Base-by-base conservation (phyloP, 2,797 vertebrate species). In the Alcedo quadribrachys region DNA sequence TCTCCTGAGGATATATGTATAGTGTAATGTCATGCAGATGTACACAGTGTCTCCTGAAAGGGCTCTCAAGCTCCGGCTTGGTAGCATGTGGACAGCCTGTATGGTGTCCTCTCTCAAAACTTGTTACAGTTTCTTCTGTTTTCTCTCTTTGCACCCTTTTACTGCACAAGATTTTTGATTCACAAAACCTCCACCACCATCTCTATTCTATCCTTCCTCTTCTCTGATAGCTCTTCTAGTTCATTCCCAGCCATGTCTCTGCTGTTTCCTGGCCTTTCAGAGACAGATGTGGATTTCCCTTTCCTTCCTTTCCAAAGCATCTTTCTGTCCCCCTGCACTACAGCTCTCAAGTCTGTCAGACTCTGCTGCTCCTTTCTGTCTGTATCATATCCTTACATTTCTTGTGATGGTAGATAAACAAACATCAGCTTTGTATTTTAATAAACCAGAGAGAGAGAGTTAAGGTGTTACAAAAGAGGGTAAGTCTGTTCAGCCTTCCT, bases 1-100 rank as follows among this genome's bases (percentile, higher is more conserved):
- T 33, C 5, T 80, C 21, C 45, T 28, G 13, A 32, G 25, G 7
- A 8, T 57, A 27, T 0, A 0, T 28, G 17, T 30, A 10, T 12
- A 45, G 35, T 35, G 40, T 58, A 54, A 22, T 15, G 48, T 3
- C 1, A 7, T 54, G 30, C 18, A 54, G 21, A 35, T 22, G 12
- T 21, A 42, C 42, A 33, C 8, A 30, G 15, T 21, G n/a, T 45
- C 51, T 61, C 13, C 25, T 54, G 58, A 66, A 51, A 69, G 42
- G 27, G 9, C 16, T 21, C 19, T 61, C n/a, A 19, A 0, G 0
- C 20, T 68, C 6, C 19, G 53, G 35, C 43, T 37, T 73, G 35
- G 21, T 46, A 33, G 40, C 14, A 5, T 9, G 1, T 54, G 35
- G 25, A 8, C 43, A 88, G 24, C 20, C 50, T 30, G 2, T 16